A percentile compares a stretch with the other conserved stretches of the same genome.
Conservation (phyloP, 2,113 vertebrate genomes). For the Spermophilus dauricus region DNA sequence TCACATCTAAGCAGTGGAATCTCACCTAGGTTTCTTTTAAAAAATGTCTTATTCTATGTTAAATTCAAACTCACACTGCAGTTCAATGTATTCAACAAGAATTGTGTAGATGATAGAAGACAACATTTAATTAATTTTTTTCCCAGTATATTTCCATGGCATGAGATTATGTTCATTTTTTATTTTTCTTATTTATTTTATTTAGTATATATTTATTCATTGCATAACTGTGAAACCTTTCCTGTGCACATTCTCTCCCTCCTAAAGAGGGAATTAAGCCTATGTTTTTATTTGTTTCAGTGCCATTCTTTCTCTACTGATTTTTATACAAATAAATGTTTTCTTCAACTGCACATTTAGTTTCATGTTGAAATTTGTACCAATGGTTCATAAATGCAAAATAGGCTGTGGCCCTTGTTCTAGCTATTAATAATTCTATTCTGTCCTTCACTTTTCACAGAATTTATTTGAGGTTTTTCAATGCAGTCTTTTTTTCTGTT, state of each 20-base stretch:
- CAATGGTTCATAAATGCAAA: not conserved
- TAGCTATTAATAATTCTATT: not conserved
- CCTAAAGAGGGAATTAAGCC: not conserved
- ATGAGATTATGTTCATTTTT: not conserved
- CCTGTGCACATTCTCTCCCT: accelerated
- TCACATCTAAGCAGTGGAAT: not conserved
- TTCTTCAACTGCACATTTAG: not conserved
- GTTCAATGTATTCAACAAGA: not conserved
- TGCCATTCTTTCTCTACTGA: not conserved
- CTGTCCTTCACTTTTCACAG: not conserved
- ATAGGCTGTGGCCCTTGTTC: not conserved
- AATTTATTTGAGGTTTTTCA: not conserved
- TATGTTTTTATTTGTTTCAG: not conserved
- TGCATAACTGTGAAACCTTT: not conserved
- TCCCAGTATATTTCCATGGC: not conserved
- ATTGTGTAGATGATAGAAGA: not conserved
- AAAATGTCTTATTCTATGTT: not conserved
- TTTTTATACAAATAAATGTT: not conserved
- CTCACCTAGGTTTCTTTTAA: not conserved
- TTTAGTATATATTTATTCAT: not conserved
- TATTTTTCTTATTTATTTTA: not conserved
- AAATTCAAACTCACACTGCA: not conserved
- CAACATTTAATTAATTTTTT: not conserved
- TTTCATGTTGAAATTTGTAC: not conserved
- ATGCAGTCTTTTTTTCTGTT: not conserved